phyloP scores from a whole-genome alignment of 2,113 vertebrate genomes.

The Dunckerocampus dactyliophorus region DNA sequence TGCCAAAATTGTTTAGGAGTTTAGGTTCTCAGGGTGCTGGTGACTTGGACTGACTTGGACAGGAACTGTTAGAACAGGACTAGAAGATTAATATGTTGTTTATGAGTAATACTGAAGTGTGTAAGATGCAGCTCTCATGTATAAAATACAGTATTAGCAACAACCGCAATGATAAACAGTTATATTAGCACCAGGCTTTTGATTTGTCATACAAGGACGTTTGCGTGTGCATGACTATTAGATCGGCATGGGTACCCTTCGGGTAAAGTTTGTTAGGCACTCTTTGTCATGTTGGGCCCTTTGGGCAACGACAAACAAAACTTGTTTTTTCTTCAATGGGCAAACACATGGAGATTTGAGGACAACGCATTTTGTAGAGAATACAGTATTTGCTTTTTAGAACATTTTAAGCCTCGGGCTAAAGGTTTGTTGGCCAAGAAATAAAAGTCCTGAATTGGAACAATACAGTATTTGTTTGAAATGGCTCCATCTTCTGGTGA shows the following conservation, averaged over 20 bases:
- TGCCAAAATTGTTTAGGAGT: too few relatives aligned
- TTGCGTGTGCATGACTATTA: constrained; percentile 41
- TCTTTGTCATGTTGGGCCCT: constrained; percentile 64
- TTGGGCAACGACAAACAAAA: constrained; percentile 60
- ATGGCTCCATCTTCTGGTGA: constrained; percentile 46
- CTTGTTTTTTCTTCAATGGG: constrained; percentile 8
- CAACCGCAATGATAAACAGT: too few relatives aligned
- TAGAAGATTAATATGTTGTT: too few relatives aligned
- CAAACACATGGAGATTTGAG: not conserved
- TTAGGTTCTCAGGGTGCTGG: too few relatives aligned
- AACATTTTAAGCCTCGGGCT: not conserved
- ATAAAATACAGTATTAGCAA: too few relatives aligned
- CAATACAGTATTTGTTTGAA: constrained; percentile 10
- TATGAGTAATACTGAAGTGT: too few relatives aligned
- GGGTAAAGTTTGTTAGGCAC: not conserved
- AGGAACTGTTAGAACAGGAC: too few relatives aligned
- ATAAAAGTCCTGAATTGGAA: not conserved
- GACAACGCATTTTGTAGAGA: not conserved
- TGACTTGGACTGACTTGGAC: too few relatives aligned
- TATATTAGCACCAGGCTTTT: too few relatives aligned
- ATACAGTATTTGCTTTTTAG: not conserved
- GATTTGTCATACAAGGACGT: too few relatives aligned
- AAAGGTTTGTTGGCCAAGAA: constrained; percentile 1
- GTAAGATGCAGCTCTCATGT: too few relatives aligned
- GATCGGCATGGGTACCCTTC: constrained; percentile 63